Evolutionary conservation across 2,888 invertebrate species (phyloP).

Genomic region (Drosophila lacicola): DNA sequence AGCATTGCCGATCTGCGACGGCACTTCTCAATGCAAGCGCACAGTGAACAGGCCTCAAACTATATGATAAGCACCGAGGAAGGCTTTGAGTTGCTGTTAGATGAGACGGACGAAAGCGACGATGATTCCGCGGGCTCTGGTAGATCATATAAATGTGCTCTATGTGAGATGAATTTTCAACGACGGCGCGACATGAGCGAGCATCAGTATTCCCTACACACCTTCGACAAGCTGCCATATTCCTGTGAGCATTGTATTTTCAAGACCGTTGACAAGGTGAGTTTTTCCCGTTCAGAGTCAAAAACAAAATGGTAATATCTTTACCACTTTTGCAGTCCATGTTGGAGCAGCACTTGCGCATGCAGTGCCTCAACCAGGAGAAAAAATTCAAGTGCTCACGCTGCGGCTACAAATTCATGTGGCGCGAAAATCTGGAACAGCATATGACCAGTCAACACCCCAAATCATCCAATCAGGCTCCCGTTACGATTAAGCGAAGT

Average conservation of each 20-base stretch:
- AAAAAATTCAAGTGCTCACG: constrained; percentile 79
- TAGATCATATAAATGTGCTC: constrained; percentile 72
- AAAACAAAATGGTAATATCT: background rate
- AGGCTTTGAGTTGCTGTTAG: constrained; percentile 83
- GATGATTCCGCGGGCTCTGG: constrained; percentile 36
- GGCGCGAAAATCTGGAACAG: constrained; percentile 81
- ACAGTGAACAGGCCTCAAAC: constrained; percentile 40
- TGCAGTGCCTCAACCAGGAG: constrained; percentile 82
- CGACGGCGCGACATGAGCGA: constrained; percentile 81
- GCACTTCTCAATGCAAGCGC: constrained; percentile 64
- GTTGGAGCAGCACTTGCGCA: constrained; percentile 86
- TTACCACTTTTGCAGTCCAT: constrained; percentile 57
- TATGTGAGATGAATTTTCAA: constrained; percentile 77
- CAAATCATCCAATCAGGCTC: constrained; percentile 60
- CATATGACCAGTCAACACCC: constrained; percentile 73
- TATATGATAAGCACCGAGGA: constrained; percentile 83
- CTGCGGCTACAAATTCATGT: constrained; percentile 83
- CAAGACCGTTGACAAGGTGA: constrained; percentile 86
- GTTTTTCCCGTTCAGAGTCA: background rate
- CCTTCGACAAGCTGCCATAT: constrained; percentile 86
- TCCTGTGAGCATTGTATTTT: constrained; percentile 86
- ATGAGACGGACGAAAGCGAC: constrained; percentile 84
- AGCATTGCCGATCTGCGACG: constrained; percentile 66
- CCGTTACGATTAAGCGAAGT: constrained; percentile 84
- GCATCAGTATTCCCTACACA: constrained; percentile 82